Evolutionary conservation across 2,113 vertebrate species (phyloP), one percentile per base, ranked within the genome.

Genomic region (Peromyscus polionotus): DNA sequence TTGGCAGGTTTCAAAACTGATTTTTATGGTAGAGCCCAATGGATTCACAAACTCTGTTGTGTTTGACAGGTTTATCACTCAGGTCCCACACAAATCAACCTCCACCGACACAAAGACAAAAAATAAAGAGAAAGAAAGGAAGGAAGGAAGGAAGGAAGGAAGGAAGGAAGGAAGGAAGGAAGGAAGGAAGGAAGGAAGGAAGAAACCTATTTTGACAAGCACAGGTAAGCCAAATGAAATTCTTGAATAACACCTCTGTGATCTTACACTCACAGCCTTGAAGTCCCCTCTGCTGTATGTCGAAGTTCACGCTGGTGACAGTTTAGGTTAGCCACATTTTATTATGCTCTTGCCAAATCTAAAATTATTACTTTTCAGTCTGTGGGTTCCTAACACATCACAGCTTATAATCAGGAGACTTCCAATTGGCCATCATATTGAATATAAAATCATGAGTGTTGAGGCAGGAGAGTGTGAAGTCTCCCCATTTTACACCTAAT

Each of bases 401-500:
- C 59, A 88, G n/a, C n/a, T 54, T 51, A 45, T 11, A 72, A 26
- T 0, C 65, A 84, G 16, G 48, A 91, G 42, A 42, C 68, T 75
- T 57, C 24, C 54, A 51, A 54, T 51, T 92, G 88, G 65, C 80
- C 90, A 28, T 57, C 42, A 19, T 68, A 81, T 2, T 83, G 36
- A 91, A 68, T 16, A 61, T 51, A 95, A 97, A 97, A 93, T 85
- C 54, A 0, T 12, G 70, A 97, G 75, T 1, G 1, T 83, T 89
- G 5, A 91, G 36, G 0, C 8, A 39, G 24, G 4, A 76, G 93
- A 0, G 0, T 95, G 72, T 90, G 94, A 97, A 96, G 94, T 31
- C 63, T 88, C 39, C 91, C 45, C 65, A n/a, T 98, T 93, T 93
- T 94, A 88, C 93, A 90, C 12, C 88, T 97, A 92, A 94, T 94